A percentile compares a stretch with the other conserved stretches of the same genome.
Conservation (phyloP, 2,797 vertebrate genomes). For the Myotis myotis region DNA sequence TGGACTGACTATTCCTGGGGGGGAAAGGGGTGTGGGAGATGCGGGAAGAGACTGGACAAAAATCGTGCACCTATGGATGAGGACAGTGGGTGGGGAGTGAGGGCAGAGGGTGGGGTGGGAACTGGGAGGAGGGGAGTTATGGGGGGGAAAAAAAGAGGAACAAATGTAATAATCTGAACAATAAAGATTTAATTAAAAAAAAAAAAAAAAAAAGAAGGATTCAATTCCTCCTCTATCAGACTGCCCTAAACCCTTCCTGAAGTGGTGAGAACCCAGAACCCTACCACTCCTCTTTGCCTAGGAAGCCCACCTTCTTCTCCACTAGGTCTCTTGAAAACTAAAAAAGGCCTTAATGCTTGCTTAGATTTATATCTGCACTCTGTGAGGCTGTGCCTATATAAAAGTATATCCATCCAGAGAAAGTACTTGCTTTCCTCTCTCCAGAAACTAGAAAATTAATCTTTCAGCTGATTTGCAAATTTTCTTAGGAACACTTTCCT, state of each 20-base stretch:
- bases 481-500: constrained; percentile 11
- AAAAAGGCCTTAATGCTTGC: neutral
- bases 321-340: neutral
- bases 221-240: neutral
- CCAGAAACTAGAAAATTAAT: constrained; percentile 36
- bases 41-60: no score
- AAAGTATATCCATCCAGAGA: neutral
- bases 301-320: neutral
- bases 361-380: constrained; percentile 22
- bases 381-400: neutral
- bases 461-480: constrained; percentile 2
- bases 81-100: no score
- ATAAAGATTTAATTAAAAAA: no score
- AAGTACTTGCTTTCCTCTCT: neutral
- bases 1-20: no score
- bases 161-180: no score
- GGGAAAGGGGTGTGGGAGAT: no score
- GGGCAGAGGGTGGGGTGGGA: no score
- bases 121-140: no score
- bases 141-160: no score
- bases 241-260: neutral
- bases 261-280: neutral
- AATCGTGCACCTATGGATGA: no score
- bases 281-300: neutral
- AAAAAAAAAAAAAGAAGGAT: no score